These are phyloP conservation scores for Erethizon dorsatum DNA, from an alignment of 2,797 vertebrate genomes.

Conservation along the genomic window DNA sequence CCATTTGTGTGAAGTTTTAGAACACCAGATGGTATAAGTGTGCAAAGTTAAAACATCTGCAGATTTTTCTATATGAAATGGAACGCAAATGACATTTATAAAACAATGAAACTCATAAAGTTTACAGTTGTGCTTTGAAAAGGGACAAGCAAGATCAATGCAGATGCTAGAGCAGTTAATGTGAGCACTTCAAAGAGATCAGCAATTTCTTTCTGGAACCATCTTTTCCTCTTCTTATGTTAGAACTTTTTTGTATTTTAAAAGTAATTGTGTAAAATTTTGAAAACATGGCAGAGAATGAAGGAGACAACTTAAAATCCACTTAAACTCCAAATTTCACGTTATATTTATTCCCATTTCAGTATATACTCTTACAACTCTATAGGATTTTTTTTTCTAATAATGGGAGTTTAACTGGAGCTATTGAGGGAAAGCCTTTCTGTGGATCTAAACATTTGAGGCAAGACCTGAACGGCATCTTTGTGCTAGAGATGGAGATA, in stretches of 20 bases:
- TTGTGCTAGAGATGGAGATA: background rate
- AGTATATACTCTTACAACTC: background rate
- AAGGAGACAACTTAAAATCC: slow-evolving; percentile 15
- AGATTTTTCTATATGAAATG: slow-evolving; percentile 58
- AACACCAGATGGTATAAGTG: slow-evolving; percentile 52
- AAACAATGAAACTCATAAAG: slow-evolving; percentile 62
- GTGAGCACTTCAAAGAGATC: slow-evolving; percentile 45
- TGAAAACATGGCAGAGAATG: slow-evolving; percentile 57
- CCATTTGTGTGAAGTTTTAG: slow-evolving; percentile 35
- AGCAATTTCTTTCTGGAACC: background rate
- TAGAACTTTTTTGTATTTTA: slow-evolving; percentile 3
- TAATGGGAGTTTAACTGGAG: background rate
- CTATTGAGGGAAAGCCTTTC: background rate
- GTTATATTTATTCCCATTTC: slow-evolving; percentile 26
- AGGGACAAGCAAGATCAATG: slow-evolving; percentile 2
- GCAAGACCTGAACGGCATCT: background rate
- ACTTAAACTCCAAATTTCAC: background rate
- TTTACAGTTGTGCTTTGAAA: slow-evolving; percentile 68
- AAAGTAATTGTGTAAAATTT: slow-evolving; percentile 48
- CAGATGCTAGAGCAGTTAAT: background rate
- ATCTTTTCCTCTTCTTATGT: slow-evolving; percentile 42
- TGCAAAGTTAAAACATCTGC: slow-evolving; percentile 62
- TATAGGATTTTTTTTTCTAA: background rate
- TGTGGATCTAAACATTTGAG: slow-evolving; percentile 21
- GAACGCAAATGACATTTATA: slow-evolving; percentile 66